Conservation (phyloP, 2,113 vertebrate species). For the Brienomyrus longianalis region DNA sequence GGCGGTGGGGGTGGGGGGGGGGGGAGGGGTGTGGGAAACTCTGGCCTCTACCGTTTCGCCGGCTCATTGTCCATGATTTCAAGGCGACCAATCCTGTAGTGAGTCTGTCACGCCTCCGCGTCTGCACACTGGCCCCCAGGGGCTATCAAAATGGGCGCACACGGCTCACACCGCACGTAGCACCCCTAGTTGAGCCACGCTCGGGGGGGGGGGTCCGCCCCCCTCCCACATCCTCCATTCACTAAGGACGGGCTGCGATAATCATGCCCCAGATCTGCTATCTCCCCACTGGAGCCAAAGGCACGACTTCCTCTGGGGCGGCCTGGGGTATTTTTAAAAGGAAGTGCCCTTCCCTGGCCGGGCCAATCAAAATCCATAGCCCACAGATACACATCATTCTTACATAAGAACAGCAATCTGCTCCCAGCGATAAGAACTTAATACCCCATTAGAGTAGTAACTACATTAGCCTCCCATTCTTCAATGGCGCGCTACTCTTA, state of each 20-base stretch:
- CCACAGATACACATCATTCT: constrained; percentile 29
- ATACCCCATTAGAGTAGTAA: not conserved
- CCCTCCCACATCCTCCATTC: constrained; percentile 37
- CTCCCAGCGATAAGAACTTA: constrained; percentile 18
- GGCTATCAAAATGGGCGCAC: constrained; percentile 15
- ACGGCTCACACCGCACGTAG: constrained; percentile 42
- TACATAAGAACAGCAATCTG: constrained; percentile 25
- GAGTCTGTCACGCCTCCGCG: not conserved
- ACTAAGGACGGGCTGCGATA: constrained; percentile 31
- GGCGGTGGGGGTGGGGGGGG: too few species aligned
- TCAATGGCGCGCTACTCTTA: not conserved
- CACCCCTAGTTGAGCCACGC: constrained; percentile 18
- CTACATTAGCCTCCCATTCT: not conserved
- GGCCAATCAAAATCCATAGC: constrained; percentile 21
- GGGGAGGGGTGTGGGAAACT: too few species aligned
- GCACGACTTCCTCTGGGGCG: constrained; percentile 51
- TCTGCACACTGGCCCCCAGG: constrained; percentile 10
- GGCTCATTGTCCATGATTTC: not conserved
- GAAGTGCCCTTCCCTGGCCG: constrained; percentile 38
- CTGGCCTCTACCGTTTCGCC: not conserved
- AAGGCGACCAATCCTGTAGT: not conserved
- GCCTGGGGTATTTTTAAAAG: constrained; percentile 40
- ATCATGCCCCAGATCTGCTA: constrained; percentile 30
- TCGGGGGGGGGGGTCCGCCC: constrained; percentile 15
- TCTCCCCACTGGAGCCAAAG: constrained; percentile 45